phyloP scores from a whole-genome alignment of 37 sponge, comb jelly and placozoan species.

The Halichondria panicea region DNA sequence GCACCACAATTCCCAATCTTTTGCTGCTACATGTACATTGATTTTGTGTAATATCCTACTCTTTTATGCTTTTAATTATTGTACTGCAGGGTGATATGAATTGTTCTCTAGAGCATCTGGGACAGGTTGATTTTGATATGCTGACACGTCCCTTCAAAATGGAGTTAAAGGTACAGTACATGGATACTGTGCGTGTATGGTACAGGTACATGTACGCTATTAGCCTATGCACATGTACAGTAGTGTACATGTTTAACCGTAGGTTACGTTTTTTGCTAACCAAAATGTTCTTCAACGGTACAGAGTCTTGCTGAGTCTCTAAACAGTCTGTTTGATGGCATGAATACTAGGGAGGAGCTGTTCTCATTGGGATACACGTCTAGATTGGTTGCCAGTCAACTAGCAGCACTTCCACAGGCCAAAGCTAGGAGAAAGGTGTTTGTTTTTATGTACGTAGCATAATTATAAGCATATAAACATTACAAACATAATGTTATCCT shows the following conservation, averaged over 20 bases:
- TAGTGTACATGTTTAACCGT: not conserved
- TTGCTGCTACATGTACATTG: not conserved
- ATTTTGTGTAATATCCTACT: not conserved
- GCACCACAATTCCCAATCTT: not conserved
- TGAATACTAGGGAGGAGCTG: conserved; percentile 53
- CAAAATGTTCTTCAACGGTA: not conserved
- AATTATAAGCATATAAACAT: not conserved
- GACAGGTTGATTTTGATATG: conserved; percentile 37
- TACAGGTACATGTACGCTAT: too few species aligned
- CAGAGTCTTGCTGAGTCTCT: conserved; percentile 46
- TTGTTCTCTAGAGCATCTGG: conserved; percentile 21
- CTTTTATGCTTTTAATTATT: too few species aligned
- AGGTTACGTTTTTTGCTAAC: not conserved
- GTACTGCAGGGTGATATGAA: conserved; percentile 24
- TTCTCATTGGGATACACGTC: conserved; percentile 75
- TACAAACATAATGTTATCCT: too few species aligned
- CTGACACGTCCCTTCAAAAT: conserved; percentile 34
- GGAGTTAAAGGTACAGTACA: conserved; percentile 21
- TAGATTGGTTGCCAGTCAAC: conserved; percentile 51
- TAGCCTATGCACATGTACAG: not conserved
- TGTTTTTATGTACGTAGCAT: too few species aligned
- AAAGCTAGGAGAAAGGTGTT: conserved; percentile 56
- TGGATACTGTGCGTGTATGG: not conserved
- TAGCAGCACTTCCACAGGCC: conserved; percentile 22
- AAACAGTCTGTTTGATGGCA: conserved; percentile 19